These are phyloP conservation scores for Fistularia tabacaria DNA, from an alignment of 2,797 vertebrate genomes.

Conservation along the genomic window DNA sequence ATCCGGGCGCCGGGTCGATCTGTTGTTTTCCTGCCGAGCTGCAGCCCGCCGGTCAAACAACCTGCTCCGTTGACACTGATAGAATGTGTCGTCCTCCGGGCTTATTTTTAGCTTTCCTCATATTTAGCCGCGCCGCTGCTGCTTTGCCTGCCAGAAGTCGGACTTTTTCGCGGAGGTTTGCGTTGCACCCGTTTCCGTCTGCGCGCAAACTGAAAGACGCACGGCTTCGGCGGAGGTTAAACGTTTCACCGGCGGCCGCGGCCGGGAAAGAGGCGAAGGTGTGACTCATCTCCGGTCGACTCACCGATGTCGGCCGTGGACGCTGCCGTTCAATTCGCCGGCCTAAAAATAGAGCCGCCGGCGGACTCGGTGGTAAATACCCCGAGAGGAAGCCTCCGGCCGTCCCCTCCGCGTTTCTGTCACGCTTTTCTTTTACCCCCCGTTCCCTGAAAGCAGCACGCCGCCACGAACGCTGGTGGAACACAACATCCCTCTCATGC, in stretches of 20 bases:
- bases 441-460: constrained; percentile 58
- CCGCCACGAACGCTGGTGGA: constrained; percentile 55
- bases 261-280: constrained; percentile 34
- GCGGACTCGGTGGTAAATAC: constrained; percentile 49
- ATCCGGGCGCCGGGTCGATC: constrained; percentile 53
- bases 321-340: constrained; percentile 39
- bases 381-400: constrained; percentile 54
- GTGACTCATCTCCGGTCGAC: constrained; percentile 70
- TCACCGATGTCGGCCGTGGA: constrained; percentile 58
- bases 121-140: constrained; percentile 32
- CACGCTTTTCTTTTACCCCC: constrained; percentile 46
- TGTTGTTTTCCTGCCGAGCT: constrained; percentile 61
- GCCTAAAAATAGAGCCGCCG: constrained; percentile 61
- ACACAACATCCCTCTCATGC: constrained; percentile 55
- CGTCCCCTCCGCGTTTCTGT: constrained; percentile 50
- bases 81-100: constrained; percentile 43
- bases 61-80: constrained; percentile 47
- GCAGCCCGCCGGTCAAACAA: constrained; percentile 30
- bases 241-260: constrained; percentile 42
- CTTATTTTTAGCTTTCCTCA: constrained; percentile 47
- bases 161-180: constrained; percentile 23
- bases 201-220: constrained; percentile 8
- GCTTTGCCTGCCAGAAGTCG: constrained; percentile 15
- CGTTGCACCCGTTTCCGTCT: constrained; percentile 29
- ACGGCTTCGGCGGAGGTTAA: constrained; percentile 14